Evolutionary conservation across 2,888 invertebrate genomes (phyloP).

Genomic region (Trachelus troglodyta): DNA sequence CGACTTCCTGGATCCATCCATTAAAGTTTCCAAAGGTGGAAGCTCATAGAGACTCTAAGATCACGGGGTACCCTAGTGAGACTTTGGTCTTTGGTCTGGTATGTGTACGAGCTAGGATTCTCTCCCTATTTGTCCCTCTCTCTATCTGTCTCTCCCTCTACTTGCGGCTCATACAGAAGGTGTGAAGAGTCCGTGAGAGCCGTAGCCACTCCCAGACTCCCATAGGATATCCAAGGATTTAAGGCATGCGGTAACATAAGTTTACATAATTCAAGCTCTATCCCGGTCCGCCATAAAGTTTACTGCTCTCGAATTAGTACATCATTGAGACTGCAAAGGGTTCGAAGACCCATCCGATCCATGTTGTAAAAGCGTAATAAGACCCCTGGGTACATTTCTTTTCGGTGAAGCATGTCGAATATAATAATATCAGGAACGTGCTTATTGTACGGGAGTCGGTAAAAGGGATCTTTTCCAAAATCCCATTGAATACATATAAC

Average conservation of each 20-base stretch:
- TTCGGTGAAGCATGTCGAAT: not conserved
- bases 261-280: conserved; percentile 34
- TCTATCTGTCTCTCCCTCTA: too few species aligned
- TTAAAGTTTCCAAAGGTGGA: too few species aligned
- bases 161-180: not conserved
- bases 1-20: not conserved
- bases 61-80: too few species aligned
- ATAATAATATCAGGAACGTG: conserved; percentile 1
- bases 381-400: not conserved
- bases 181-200: conserved; percentile 21
- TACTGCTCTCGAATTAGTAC: conserved; percentile 27
- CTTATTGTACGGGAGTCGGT: not conserved
- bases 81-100: too few species aligned
- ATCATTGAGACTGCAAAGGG: conserved; percentile 23
- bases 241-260: conserved; percentile 28
- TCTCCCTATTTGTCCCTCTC: too few species aligned
- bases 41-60: too few species aligned
- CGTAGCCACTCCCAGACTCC: conserved; percentile 11
- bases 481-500: too few species aligned
- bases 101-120: too few species aligned
- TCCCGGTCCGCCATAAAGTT: conserved; percentile 31
- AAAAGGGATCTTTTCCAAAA: too few species aligned
- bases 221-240: not conserved
- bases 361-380: conserved; percentile 21
- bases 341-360: not conserved